Evolutionary conservation across 2,113 vertebrate species (phyloP), one percentile per base, ranked within the genome.

Genomic region (Antennarius striatus): DNA sequence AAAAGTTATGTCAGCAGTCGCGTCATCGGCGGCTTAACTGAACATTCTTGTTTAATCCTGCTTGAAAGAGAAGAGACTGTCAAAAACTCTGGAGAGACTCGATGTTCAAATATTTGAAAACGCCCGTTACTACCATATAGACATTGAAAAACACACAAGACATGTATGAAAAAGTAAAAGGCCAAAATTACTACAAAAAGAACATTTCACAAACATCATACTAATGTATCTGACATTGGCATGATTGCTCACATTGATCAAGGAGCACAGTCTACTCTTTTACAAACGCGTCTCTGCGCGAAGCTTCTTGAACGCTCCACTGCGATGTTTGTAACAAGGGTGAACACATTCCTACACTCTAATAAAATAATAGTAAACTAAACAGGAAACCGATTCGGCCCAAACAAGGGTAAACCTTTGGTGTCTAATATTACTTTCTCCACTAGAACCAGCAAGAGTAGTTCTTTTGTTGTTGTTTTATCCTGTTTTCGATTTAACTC

Each of bases 11-110:
- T 87, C 84, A 85, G 82, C 59, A 75, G 32, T 75, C 67, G 62
- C 63, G 75, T 77, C 73, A 65, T 70, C 68, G 63, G 49, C 55
- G 9, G 54, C 59, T 52, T 60, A 77, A 83, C 79, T 78, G 81
- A 88, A 85, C 71, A 88, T 82, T 88, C 89, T 72, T 16, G 57
- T 60, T 61, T 80, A 90, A 88, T 87, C 87, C 86, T 36, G 71
- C 46, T 6, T 76, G 61, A 86, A 68, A 75, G 55, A 58, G 8
- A 58, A 32, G 14, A 50, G 51, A 45, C 55, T 47, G 16, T 6
- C 5, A 71, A 69, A 68, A 48, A 40, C 40, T 32, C 10, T 30
- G 54, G 56, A 85, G 76, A 85, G 13, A 42, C 52, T 12, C 30
- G 9, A 16, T 65, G 56, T 32, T 36, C 43, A 3, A 15, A 1